These are phyloP conservation scores for Drosophila chauvacae DNA, from an alignment of 1,140 invertebrate genomes.

Conservation along the genomic window DNA sequence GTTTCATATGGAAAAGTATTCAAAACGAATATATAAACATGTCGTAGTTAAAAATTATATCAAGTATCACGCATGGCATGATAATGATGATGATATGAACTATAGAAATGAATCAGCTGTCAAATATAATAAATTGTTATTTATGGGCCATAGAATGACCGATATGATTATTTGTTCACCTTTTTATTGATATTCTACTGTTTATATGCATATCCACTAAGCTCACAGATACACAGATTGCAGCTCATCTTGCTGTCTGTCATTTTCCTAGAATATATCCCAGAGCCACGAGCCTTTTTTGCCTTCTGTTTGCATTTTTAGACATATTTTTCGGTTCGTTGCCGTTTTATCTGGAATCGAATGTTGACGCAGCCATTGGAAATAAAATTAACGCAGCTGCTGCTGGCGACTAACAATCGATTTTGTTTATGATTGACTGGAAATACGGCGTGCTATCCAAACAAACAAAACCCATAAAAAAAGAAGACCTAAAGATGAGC, in stretches of 20 bases:
- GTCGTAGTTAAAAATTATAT: background rate
- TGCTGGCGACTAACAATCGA: constrained; percentile 25
- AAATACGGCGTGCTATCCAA: constrained; percentile 22
- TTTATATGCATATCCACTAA: background rate
- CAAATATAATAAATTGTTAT: constrained; percentile 22
- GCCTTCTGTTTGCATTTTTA: constrained; percentile 27
- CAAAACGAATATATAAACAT: background rate
- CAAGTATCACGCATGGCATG: background rate
- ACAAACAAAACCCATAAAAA: background rate
- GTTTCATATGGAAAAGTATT: background rate
- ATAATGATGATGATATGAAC: background rate
- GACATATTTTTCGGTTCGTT: constrained; percentile 27
- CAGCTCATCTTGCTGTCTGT: constrained; percentile 7
- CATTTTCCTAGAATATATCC: constrained; percentile 52
- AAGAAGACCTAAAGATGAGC: constrained; percentile 1
- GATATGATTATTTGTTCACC: background rate
- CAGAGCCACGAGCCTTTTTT: constrained; percentile 8
- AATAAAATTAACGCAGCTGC: constrained; percentile 47
- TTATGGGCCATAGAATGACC: background rate
- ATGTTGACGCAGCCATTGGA: constrained; percentile 46
- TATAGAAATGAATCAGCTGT: constrained; percentile 23
- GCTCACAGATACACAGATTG: constrained; percentile 20
- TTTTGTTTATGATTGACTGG: constrained; percentile 40
- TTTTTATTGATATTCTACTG: background rate
- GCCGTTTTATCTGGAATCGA: constrained; percentile 37